These are phyloP conservation scores for Cheilosia soror DNA, from an alignment of 2,888 invertebrate genomes.

Conservation along the genomic window DNA sequence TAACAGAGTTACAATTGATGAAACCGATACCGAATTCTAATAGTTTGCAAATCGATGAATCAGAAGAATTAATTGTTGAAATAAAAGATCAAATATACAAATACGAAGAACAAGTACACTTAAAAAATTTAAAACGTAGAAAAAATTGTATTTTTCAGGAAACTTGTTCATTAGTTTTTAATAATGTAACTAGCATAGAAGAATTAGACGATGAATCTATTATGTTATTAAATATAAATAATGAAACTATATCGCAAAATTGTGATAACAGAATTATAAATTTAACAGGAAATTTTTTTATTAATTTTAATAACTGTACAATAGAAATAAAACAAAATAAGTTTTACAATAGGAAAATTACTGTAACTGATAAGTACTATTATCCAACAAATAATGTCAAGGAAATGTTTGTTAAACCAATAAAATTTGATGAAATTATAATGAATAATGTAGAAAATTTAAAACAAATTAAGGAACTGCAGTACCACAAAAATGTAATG, in stretches of 20 bases:
- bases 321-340: conserved; percentile 27
- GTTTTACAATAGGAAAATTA: conserved; percentile 41
- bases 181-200: too few relatives aligned
- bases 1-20: conserved; percentile 23
- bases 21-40: conserved; percentile 23
- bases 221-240: conserved; percentile 30
- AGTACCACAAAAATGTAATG: conserved; percentile 5
- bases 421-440: conserved; percentile 5
- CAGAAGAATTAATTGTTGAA: conserved; percentile 28
- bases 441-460: neutral
- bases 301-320: conserved; percentile 22
- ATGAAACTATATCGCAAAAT: conserved; percentile 26
- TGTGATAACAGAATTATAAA: conserved; percentile 7
- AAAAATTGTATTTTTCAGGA: conserved; percentile 20
- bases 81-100: conserved; percentile 27
- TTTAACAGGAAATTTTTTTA: conserved; percentile 19
- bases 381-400: conserved; percentile 25
- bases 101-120: conserved; percentile 4
- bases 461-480: conserved; percentile 9
- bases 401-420: conserved; percentile 20
- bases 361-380: conserved; percentile 21
- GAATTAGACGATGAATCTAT: conserved; percentile 40
- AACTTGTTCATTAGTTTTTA: too few relatives aligned
- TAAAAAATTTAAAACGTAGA: conserved; percentile 21
- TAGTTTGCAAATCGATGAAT: conserved; percentile 22